A percentile compares a stretch with the other conserved stretches of the same genome.
These are phyloP conservation scores for Salmo trutta DNA, from an alignment of 2,797 vertebrate species.

Conservation along the genomic window DNA sequence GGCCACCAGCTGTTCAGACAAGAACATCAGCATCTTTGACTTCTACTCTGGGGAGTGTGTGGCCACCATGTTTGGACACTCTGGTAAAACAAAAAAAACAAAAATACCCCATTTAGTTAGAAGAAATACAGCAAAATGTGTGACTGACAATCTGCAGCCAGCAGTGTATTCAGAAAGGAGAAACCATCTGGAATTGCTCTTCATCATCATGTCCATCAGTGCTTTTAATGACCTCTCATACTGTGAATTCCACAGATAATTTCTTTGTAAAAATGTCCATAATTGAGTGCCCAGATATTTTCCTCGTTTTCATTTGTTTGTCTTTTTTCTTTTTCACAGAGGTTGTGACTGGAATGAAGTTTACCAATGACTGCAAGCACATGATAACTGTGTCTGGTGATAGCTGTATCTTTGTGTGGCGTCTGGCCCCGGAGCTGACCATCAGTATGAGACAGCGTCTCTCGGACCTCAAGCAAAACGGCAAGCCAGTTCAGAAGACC, in stretches of 20 bases:
- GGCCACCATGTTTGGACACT: constrained; percentile 96
- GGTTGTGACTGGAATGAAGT: constrained; percentile 95
- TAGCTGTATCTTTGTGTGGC: constrained; percentile 98
- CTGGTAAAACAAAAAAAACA: constrained; percentile 74
- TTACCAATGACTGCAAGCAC: constrained; percentile 95
- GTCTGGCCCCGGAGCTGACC: constrained; percentile 93
- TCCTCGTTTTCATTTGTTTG: background rate
- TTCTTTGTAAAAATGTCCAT: too few relatives aligned
- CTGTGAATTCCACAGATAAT: too few relatives aligned
- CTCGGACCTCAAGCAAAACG: constrained; percentile 80
- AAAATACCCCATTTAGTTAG: constrained; percentile 11
- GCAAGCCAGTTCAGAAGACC: constrained; percentile 73
- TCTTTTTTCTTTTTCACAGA: constrained; percentile 71
- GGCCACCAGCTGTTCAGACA: constrained; percentile 96
- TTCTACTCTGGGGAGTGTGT: constrained; percentile 96
- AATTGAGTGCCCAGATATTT: too few relatives aligned
- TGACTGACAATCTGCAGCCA: background rate
- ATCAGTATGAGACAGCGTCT: constrained; percentile 92
- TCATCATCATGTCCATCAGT: background rate
- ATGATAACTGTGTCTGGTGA: constrained; percentile 95
- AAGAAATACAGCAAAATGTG: background rate
- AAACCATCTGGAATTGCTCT: background rate
- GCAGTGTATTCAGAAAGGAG: background rate
- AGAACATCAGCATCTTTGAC: constrained; percentile 95
- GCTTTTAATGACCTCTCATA: too few relatives aligned